Conservation (phyloP, 2,888 invertebrate species). For the Tipula helvola region DNA sequence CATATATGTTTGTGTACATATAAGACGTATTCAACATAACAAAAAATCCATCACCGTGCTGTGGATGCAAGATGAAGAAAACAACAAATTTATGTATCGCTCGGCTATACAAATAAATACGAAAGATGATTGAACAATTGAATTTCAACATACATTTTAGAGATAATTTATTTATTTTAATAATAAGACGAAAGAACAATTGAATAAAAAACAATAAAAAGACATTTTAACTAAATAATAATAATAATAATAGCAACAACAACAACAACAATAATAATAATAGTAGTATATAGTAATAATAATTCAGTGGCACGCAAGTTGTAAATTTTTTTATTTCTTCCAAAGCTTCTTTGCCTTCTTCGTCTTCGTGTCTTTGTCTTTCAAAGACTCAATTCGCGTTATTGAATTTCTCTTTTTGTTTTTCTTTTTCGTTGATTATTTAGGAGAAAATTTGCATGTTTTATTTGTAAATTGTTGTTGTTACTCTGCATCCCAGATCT, state of each 20-base stretch:
- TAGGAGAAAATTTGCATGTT: not conserved
- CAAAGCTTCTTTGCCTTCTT: not conserved
- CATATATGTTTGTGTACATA: not conserved
- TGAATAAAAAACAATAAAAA: not conserved
- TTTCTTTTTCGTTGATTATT: not conserved
- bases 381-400: not conserved
- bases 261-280: not conserved
- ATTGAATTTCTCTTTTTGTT: not conserved
- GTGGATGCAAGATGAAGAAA: not conserved
- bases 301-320: not conserved
- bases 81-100: not conserved
- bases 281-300: not conserved
- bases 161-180: not conserved
- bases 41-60: not conserved
- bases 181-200: not conserved
- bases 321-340: not conserved
- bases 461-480: not conserved
- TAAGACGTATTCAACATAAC: not conserved
- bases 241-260: not conserved
- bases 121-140: not conserved
- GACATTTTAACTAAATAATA: not conserved
- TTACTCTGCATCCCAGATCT: not conserved
- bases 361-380: not conserved
- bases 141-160: not conserved
- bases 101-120: not conserved